These are phyloP conservation scores for Ranitomeya variabilis DNA, from an alignment of 2,113 vertebrate species.

Conservation along the genomic window DNA sequence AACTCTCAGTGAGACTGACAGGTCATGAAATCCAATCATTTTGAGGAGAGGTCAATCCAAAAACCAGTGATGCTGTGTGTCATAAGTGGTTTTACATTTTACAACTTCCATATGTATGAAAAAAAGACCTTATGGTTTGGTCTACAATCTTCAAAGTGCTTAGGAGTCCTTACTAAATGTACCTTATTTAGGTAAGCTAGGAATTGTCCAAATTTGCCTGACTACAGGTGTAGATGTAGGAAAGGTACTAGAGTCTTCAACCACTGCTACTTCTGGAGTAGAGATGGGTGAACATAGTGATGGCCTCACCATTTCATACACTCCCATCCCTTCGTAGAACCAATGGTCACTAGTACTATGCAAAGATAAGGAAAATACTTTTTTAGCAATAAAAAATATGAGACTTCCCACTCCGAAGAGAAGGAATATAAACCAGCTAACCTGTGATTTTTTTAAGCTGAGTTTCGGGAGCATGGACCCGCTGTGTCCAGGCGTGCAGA, in stretches of 20 bases:
- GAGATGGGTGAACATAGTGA: not conserved
- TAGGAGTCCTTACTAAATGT: not conserved
- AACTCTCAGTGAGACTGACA: conserved; percentile 39
- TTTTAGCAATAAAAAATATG: too few relatives aligned
- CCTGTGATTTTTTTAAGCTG: too few relatives aligned
- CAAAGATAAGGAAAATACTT: not conserved
- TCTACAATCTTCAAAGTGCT: not conserved
- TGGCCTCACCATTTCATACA: not conserved
- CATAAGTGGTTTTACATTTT: conserved; percentile 12
- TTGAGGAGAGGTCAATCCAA: conserved; percentile 16
- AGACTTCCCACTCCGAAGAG: too few relatives aligned
- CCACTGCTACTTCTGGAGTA: not conserved
- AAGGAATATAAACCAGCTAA: too few relatives aligned
- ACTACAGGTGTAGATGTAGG: not conserved
- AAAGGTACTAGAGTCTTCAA: not conserved
- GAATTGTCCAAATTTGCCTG: not conserved
- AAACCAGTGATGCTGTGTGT: not conserved
- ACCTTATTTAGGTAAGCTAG: not conserved
- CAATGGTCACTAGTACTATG: not conserved
- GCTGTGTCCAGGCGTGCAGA: too few relatives aligned
- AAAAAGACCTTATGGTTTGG: not conserved
- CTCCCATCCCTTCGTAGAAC: not conserved
- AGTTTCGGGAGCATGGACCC: too few relatives aligned
- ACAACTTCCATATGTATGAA: not conserved
- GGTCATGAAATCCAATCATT: conserved; percentile 41